Evolutionary conservation across 2,113 vertebrate genomes (phyloP), one percentile per base, ranked within the genome.

Genomic region (Lepisosteus oculatus): DNA sequence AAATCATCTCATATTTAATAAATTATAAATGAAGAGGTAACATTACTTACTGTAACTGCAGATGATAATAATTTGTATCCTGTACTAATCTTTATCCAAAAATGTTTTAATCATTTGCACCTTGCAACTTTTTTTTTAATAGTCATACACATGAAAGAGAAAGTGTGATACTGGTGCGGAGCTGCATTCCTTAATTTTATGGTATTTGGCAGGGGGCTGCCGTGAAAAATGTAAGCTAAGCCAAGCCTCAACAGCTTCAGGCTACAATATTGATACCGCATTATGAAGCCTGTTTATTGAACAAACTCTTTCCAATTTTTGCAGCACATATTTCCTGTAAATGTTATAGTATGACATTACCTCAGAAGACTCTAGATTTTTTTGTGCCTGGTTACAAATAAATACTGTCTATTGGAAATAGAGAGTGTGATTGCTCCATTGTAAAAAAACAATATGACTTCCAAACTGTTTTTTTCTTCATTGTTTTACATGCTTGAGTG

Each of bases 311-410:
- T 51, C 5, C 80, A 80, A 86, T 83, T 80, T 76, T 78, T 68
- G 76, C 76, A 79, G 79, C 74, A 77, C 83, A 84, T 75, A n/a
- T 84, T 88, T 88, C 86, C 87, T 88, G 85, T 87, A 87, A 86
- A 86, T 78, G 71, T 83, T 84, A 77, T 80, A 84, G 78, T 67
- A 74, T 75, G 64, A 75, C 67, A 65, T 81, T 66, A 67, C 76
- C 72, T 84, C 78, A 79, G 83, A 85, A 85, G 83, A 88, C 81
- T 70, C 85, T 75, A 83, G 70, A 29, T 29, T 29, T 29, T 29
- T 29, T 29, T 29, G 29, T 29, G 29, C 29, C 29, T 29, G 29
- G 29, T 29, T 29, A 29, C 29, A 29, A 29, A 29, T 29, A 29
- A 29, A 29, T 29, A 29, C 29, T 29, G 29, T 29, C 29, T 29